phyloP scores from a whole-genome alignment of 2,113 vertebrate species.

The Marmota flaviventris region DNA sequence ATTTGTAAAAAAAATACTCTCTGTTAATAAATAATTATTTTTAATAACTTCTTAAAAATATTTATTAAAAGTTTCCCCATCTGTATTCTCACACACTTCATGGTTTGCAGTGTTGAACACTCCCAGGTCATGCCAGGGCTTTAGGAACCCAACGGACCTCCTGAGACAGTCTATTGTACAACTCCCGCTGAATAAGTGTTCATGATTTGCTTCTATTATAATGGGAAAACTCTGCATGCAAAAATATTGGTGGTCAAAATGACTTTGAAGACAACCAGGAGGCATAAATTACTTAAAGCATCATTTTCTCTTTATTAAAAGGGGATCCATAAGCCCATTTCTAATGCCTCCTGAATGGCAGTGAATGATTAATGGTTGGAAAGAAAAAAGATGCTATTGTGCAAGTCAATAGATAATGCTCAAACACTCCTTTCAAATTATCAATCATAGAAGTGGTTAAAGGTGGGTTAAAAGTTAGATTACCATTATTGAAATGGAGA shows the following conservation, averaged over 20 bases:
- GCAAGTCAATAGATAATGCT: background rate
- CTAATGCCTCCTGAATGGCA: background rate
- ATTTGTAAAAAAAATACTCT: too few species aligned
- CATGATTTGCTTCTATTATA: background rate
- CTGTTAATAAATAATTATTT: background rate
- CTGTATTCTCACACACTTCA: background rate
- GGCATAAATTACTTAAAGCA: background rate
- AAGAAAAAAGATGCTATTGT: background rate
- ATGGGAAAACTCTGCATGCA: background rate
- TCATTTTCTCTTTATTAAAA: background rate
- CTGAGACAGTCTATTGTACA: background rate
- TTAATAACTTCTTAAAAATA: background rate
- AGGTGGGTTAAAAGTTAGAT: background rate
- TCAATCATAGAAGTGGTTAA: background rate
- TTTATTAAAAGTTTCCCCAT: background rate
- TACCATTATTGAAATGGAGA: background rate
- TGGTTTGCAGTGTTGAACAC: too few species aligned
- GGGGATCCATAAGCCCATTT: background rate
- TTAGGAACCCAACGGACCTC: too few species aligned
- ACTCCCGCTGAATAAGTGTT: background rate
- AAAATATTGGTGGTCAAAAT: background rate
- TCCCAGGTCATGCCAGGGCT: background rate
- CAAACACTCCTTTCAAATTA: background rate
- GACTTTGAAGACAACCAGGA: background rate
- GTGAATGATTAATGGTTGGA: background rate